Evolutionary conservation across 1,140 invertebrate species (phyloP).

Genomic region (Apolygus lucorum): DNA sequence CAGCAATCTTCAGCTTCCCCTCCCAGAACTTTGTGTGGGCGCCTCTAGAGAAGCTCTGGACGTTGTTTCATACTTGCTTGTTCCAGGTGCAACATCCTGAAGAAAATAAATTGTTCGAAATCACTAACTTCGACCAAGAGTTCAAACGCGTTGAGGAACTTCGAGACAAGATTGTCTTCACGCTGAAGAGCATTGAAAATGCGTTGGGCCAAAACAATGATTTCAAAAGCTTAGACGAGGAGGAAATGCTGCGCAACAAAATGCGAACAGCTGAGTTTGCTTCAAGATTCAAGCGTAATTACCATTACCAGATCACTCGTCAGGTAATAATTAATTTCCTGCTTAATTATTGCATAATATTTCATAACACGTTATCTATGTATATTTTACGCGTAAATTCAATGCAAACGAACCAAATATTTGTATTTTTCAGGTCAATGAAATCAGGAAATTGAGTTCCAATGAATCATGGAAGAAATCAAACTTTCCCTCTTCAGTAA

Average conservation of each 20-base stretch:
- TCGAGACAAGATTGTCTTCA: constrained; percentile 4
- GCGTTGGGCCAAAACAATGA: neutral
- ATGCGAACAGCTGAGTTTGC: constrained; percentile 7
- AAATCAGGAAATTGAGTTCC: constrained; percentile 7
- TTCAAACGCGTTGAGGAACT: constrained; percentile 8
- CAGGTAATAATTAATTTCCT: constrained; percentile 1
- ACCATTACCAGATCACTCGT: constrained; percentile 10
- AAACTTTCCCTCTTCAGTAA: neutral
- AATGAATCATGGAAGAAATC: constrained; percentile 10
- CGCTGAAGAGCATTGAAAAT: neutral
- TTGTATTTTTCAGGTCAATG: constrained; percentile 17
- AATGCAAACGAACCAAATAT: too few relatives aligned
- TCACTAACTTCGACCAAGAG: neutral
- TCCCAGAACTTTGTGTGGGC: too few relatives aligned
- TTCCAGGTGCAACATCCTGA: too few relatives aligned
- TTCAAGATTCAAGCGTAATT: constrained; percentile 13
- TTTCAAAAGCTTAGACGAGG: constrained; percentile 4
- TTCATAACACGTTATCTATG: too few relatives aligned
- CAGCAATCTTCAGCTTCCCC: too few relatives aligned
- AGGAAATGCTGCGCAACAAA: neutral
- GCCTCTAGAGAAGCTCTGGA: too few relatives aligned
- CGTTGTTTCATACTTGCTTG: too few relatives aligned
- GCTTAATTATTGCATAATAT: too few relatives aligned
- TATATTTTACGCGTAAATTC: too few relatives aligned
- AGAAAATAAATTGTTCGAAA: neutral